These are phyloP conservation scores for Trichogramma pretiosum DNA, from an alignment of 1,140 invertebrate genomes.

Conservation along the genomic window DNA sequence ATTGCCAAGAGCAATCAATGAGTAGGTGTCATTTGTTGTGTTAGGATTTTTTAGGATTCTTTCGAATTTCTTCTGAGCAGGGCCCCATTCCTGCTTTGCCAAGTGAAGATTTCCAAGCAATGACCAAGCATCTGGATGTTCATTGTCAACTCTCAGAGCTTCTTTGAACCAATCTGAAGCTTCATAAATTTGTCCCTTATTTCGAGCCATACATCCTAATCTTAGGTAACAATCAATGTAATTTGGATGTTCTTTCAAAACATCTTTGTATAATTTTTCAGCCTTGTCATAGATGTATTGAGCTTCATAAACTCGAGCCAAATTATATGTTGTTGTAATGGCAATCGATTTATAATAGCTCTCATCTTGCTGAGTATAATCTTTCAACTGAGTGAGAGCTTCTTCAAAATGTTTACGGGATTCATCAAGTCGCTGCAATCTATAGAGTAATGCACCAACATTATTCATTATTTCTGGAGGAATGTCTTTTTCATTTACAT, in stretches of 20 bases:
- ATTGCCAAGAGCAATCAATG: slow-evolving; percentile 92
- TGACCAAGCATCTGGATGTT: slow-evolving; percentile 97
- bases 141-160: slow-evolving; percentile 85
- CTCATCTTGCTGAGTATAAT: slow-evolving; percentile 76
- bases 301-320: slow-evolving; percentile 88
- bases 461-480: slow-evolving; percentile 98
- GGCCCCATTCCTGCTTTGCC: slow-evolving; percentile 93
- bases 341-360: slow-evolving; percentile 95
- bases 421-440: slow-evolving; percentile 73
- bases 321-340: slow-evolving; percentile 94
- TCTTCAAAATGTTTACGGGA: slow-evolving; percentile 80
- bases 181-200: slow-evolving; percentile 96
- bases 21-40: slow-evolving; percentile 87
- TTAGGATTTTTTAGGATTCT: slow-evolving; percentile 84
- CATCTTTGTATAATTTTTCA: slow-evolving; percentile 93
- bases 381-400: slow-evolving; percentile 71
- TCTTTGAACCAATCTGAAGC: slow-evolving; percentile 99
- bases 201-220: slow-evolving; percentile 94
- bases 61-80: slow-evolving; percentile 99
- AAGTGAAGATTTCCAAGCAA: slow-evolving; percentile 94
- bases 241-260: slow-evolving; percentile 94
- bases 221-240: slow-evolving; percentile 93
- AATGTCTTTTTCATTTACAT: slow-evolving; percentile 86
- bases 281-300: slow-evolving; percentile 89
- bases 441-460: slow-evolving; percentile 89